Conservation (phyloP, 2,888 invertebrate species). For the Clostera curtula region DNA sequence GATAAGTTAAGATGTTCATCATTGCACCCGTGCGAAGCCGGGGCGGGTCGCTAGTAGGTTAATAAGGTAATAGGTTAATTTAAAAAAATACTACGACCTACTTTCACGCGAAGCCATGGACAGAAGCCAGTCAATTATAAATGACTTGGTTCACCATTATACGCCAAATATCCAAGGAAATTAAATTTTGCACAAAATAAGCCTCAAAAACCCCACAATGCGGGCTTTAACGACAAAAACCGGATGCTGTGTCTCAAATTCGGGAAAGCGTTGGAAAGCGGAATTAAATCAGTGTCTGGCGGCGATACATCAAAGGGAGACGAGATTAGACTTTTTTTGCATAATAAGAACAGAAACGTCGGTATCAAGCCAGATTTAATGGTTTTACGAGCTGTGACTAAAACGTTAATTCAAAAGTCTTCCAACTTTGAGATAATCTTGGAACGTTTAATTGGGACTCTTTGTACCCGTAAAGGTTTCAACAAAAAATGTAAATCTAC, state of each 20-base stretch:
- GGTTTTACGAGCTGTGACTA: constrained; percentile 4
- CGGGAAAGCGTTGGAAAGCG: constrained; percentile 10
- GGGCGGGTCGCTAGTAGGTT: too few species aligned
- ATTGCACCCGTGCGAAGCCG: too few species aligned
- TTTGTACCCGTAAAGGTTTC: neutral
- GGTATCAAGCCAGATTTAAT: constrained; percentile 16
- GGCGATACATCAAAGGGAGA: constrained; percentile 22
- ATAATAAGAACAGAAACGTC: too few species aligned
- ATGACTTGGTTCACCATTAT: too few species aligned
- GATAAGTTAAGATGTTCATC: too few species aligned
- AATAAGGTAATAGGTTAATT: too few species aligned
- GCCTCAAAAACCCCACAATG: neutral
- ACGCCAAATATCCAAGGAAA: constrained; percentile 1
- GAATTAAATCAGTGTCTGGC: constrained; percentile 16
- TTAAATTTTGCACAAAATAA: constrained; percentile 1
- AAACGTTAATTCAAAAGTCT: constrained; percentile 1
- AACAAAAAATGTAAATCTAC: too few species aligned
- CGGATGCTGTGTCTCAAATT: constrained; percentile 14
- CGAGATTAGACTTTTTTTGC: constrained; percentile 18
- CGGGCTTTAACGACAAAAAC: constrained; percentile 7
- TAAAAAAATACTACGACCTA: too few species aligned
- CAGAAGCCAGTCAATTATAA: too few species aligned
- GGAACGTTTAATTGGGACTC: neutral
- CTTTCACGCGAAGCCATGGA: too few species aligned
- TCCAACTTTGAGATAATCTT: neutral